Evolutionary conservation across 2,797 vertebrate species (phyloP), one percentile per base, ranked within the genome.

Genomic region (Picus viridis): DNA sequence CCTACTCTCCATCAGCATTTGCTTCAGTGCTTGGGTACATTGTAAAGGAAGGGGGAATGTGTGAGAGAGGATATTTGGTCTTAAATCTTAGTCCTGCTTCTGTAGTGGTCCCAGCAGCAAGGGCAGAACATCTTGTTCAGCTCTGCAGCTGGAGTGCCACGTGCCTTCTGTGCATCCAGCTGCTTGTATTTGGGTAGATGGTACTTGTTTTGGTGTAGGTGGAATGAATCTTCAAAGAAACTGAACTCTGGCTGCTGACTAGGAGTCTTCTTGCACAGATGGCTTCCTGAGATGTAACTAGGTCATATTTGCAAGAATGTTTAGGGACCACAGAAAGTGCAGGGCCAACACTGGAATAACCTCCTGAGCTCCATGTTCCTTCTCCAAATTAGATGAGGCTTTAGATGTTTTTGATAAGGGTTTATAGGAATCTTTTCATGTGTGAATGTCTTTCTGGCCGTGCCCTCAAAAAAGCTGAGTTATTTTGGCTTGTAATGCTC

Each of bases 281-380:
- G 86, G 84, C 63, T 95, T 70, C 69, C 84, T 65, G 62, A 83
- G 24, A 89, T 90, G 71, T 68, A 94, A 77, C 78, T 89, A 77
- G 84, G 92, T 72, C 45, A 90, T 80, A 85, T 79, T 77, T 85
- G 51, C 84, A 71, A n/a, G 49, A 78, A 82, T 36, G 61, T 91
- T 76, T 59, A 61, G 78, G 83, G 58, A 43, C 73, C 7, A 3
- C n/a, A 79, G 65, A 70, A 94, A 41, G 83, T 76, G 41, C 80
- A 85, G 75, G 65, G 43, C 62, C 80, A 45, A 73, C 84, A 69
- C 65, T 72, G 30, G 75, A 89, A 77, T 87, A 83, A 87, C 76
- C 75, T 92, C 51, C 30, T 87, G 68, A 77, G 79, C 17, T 80
- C 77, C 2, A 1, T 83, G 27, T 77, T 89, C 18, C 11, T 58